Base-by-base conservation (phyloP, 1,140 invertebrate species). In the Carcinoscorpius rotundicauda region DNA sequence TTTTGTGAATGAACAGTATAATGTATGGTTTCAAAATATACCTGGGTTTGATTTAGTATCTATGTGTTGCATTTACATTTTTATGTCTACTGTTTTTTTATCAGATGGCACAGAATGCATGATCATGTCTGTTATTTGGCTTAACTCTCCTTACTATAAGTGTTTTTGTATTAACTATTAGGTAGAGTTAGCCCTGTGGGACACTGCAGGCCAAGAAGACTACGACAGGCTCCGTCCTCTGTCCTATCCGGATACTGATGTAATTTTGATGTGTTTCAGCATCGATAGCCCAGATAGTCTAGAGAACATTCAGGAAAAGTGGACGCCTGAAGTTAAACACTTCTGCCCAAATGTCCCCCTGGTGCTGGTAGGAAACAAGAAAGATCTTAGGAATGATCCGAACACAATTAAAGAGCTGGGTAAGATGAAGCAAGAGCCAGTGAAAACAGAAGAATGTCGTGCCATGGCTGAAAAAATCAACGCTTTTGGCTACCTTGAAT, bases 141-240 rank as follows among this genome's bases (percentile, higher is more conserved):
- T 29, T 29, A 29, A 29, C 29, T 29, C 29, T 29, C 29, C 29
- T 29, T 29, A 29, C 29, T 29, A 29, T 29, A 29, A 29, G 29
- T 29, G 29, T 29, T 29, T 29, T 29, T 29, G 29, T 29, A 29
- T 29, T 29, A 29, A 29, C 29, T 29, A 29, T 55, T 61, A 87
- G 86, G 88, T 94, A 70, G 90, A 94, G 79, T 78, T 94, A 68
- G 93, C 93, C 67, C 81, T 98, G 72, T 98, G 95, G 94, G 96
- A 98, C 84, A 98, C 95, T 68, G 95, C 95, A 71, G 95, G 95
- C 61, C 95, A 98, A 80, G 95, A 98, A 79, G 95, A 98, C 77
- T 98, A 98, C 78, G 95, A 98, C 79, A 85, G 95, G 76, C 83
- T 98, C 73, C 85, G 95, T 78, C 94, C 95, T 58, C 80, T 97